These are phyloP conservation scores for Neolamprologus fasciatus DNA, from an alignment of 2,113 vertebrate genomes.

Conservation along the genomic window DNA sequence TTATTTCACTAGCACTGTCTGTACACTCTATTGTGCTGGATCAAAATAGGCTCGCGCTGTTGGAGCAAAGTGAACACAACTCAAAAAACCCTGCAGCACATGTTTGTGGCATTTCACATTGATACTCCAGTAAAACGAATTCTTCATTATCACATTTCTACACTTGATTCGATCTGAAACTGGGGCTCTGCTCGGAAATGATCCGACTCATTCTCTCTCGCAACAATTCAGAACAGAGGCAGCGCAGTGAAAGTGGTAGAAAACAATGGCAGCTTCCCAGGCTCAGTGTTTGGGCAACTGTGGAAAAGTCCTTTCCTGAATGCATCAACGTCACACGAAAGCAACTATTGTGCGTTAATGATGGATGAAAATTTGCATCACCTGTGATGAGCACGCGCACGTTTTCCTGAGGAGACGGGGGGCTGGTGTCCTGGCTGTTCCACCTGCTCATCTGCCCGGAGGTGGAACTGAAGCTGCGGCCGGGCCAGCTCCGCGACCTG, in stretches of 20 bases:
- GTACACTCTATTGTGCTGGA: constrained; percentile 51
- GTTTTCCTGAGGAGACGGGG: constrained; percentile 16
- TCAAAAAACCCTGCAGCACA: neutral
- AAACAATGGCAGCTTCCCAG: neutral
- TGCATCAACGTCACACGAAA: neutral
- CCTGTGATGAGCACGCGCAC: constrained; percentile 73
- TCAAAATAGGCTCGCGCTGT: constrained; percentile 27
- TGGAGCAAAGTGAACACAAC: constrained; percentile 40
- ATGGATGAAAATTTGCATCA: neutral
- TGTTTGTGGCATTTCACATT: neutral
- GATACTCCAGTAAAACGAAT: neutral
- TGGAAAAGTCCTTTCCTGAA: neutral
- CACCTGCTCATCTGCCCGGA: constrained; percentile 55
- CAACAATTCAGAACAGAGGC: neutral
- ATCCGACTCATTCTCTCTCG: neutral
- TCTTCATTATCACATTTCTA: neutral
- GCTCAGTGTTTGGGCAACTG: neutral
- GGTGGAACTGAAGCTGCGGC: constrained; percentile 32
- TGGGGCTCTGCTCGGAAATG: neutral
- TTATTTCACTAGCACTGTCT: constrained; percentile 43
- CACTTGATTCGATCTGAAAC: neutral
- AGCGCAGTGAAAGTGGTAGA: neutral
- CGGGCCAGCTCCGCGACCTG: neutral
- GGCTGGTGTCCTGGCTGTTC: constrained; percentile 31
- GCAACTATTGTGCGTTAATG: neutral